These are phyloP conservation scores for Nothocercus julius DNA, from an alignment of 2,113 vertebrate genomes.

Conservation along the genomic window DNA sequence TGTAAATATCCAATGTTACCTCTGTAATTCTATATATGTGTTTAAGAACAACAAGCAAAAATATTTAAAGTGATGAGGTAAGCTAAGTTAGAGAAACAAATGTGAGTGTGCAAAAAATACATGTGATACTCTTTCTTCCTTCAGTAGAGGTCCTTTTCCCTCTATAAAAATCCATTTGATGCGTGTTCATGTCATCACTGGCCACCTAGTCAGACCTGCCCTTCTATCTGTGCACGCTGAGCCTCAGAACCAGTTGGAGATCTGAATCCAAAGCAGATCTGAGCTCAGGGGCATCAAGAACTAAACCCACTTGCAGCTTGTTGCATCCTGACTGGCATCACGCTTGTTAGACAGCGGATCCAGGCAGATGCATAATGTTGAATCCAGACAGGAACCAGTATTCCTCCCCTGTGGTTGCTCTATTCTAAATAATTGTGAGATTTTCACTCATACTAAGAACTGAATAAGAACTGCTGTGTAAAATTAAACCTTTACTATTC, in stretches of 20 bases:
- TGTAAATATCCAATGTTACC: background rate
- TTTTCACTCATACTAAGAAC: background rate
- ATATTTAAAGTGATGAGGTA: background rate
- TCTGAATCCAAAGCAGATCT: rapidly evolving
- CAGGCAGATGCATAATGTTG: rapidly evolving
- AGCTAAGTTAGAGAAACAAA: background rate
- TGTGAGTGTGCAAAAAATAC: background rate
- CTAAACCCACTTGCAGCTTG: rapidly evolving
- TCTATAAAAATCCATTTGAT: background rate
- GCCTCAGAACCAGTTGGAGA: background rate
- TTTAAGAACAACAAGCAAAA: background rate
- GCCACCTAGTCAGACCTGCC: background rate
- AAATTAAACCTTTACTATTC: background rate
- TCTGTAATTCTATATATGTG: background rate
- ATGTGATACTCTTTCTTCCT: background rate
- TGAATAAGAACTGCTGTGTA: background rate
- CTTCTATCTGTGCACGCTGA: background rate
- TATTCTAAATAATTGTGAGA: background rate
- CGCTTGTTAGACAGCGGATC: background rate
- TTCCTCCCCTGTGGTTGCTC: background rate
- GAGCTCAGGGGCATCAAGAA: background rate
- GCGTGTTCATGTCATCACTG: background rate
- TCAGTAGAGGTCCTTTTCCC: background rate
- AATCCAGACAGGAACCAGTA: background rate
- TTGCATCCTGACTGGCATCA: background rate